Evolutionary conservation across 2,888 invertebrate species (phyloP), one percentile per base, ranked within the genome.

Genomic region (Chrysina gloriosa): DNA sequence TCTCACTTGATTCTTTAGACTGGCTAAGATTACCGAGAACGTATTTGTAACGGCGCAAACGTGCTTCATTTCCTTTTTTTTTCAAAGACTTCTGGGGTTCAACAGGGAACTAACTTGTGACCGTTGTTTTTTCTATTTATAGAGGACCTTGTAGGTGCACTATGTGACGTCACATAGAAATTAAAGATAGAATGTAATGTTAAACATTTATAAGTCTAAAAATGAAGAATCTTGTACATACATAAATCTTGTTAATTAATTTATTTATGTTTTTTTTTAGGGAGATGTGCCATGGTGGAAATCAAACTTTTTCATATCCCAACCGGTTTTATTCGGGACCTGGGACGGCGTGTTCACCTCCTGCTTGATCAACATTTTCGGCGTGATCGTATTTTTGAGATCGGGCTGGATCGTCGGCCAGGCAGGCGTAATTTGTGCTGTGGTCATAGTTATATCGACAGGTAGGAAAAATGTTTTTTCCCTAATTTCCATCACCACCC

Each of bases 271-370:
- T 11, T 16, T 52, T 16, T 79, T 85, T 68, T 81, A 92, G 92
- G 92, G 90, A 73, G 89, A 91, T 77, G 90, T 90, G 73, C 94
- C 95, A 58, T 97, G 97, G 97, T 97, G 96, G 96, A 94, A 96
- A 84, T 92, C 96, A 27, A 96, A 97, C 81, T 97, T 98, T 84
- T 96, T 98, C 81, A 92, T 98, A 83, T 95, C 96, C 29, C 95
- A 97, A 83, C 97, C 96, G 31, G 94, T 97, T 63, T 85, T 97
- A 61, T 98, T 98, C 85, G 97, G 98, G 9, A 96, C 97, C 0
- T 98, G 96, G 95, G 98, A 98, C 84, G 98, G 98, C 72, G 98
- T 98, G 4, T 98, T 97, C 82, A 97, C 97, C 65, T 96, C 97
- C 61, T 97, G 97, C 81, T 90, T 98, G 77, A 96, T 98, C 79